Evolutionary conservation across 2,113 vertebrate genomes (phyloP).

Genomic region (human (Homo sapiens)): DNA sequence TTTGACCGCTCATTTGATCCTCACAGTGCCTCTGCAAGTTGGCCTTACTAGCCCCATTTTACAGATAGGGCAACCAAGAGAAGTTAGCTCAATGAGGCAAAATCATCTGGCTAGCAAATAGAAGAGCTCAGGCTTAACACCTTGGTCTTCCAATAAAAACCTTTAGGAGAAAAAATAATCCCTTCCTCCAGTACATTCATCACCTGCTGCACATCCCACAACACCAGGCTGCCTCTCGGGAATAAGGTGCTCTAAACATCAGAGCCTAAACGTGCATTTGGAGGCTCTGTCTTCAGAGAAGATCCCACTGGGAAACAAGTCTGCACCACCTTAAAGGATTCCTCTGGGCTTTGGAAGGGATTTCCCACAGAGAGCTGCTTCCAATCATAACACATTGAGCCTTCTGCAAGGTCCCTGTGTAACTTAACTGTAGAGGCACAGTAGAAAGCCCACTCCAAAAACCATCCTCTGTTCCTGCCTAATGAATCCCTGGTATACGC

Average conservation of each 20-base stretch:
- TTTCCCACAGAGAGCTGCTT: neutral
- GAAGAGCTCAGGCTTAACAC: neutral
- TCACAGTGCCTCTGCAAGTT: neutral
- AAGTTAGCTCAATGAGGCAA: neutral
- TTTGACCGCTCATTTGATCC: neutral
- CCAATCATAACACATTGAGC: neutral
- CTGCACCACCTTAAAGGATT: neutral
- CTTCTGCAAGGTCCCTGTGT: neutral
- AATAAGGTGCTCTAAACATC: neutral
- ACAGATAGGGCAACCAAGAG: neutral
- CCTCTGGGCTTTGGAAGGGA: conserved; percentile 14
- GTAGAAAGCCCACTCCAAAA: neutral
- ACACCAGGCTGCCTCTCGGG: neutral
- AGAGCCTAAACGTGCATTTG: neutral
- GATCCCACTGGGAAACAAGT: neutral
- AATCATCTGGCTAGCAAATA: neutral
- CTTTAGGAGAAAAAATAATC: neutral
- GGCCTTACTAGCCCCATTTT: neutral
- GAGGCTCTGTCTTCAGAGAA: neutral
- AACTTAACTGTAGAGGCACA: neutral
- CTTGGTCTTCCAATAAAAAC: neutral
- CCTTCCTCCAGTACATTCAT: neutral
- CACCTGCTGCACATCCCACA: neutral
- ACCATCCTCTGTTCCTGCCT: neutral
- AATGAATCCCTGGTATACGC: conserved; percentile 20